phyloP scores from a whole-genome alignment of 2,888 invertebrate species.

The Zaprionus lineosus region DNA sequence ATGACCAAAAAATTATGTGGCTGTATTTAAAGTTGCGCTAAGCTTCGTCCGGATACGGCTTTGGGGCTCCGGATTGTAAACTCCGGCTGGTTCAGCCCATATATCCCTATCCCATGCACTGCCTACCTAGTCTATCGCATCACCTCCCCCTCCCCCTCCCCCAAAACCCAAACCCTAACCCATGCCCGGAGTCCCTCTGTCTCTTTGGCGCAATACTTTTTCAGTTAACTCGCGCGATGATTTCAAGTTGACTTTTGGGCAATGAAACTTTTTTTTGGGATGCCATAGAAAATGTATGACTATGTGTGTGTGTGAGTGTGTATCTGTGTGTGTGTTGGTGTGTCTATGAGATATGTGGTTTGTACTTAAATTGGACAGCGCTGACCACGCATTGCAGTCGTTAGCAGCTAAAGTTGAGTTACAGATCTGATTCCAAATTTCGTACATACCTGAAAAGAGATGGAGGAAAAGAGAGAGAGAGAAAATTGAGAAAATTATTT shows the following conservation, averaged over 20 bases:
- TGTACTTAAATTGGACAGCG: slow-evolving; percentile 50
- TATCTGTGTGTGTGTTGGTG: slow-evolving; percentile 19
- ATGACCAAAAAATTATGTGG: slow-evolving; percentile 76
- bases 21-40: slow-evolving; percentile 70
- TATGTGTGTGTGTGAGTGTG: slow-evolving; percentile 5
- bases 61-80: slow-evolving; percentile 25
- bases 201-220: slow-evolving; percentile 65
- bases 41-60: slow-evolving; percentile 41
- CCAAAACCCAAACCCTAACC: too few relatives aligned
- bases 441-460: slow-evolving; percentile 59
- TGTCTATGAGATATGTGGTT: slow-evolving; percentile 32
- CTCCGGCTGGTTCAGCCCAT: slow-evolving; percentile 16
- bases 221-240: slow-evolving; percentile 74
- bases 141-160: not conserved
- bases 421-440: slow-evolving; percentile 20
- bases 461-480: not conserved
- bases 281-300: slow-evolving; percentile 10
- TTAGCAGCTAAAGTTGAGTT: slow-evolving; percentile 49
- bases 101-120: not conserved
- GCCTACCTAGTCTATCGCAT: not conserved
- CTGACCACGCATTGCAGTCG: slow-evolving; percentile 54
- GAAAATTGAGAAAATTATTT: slow-evolving; percentile 16
- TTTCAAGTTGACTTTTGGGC: slow-evolving; percentile 62
- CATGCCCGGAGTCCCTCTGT: not conserved
- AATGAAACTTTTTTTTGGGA: slow-evolving; percentile 46